phyloP scores from a whole-genome alignment of 1,140 invertebrate species.

The Drosophila murphyi region DNA sequence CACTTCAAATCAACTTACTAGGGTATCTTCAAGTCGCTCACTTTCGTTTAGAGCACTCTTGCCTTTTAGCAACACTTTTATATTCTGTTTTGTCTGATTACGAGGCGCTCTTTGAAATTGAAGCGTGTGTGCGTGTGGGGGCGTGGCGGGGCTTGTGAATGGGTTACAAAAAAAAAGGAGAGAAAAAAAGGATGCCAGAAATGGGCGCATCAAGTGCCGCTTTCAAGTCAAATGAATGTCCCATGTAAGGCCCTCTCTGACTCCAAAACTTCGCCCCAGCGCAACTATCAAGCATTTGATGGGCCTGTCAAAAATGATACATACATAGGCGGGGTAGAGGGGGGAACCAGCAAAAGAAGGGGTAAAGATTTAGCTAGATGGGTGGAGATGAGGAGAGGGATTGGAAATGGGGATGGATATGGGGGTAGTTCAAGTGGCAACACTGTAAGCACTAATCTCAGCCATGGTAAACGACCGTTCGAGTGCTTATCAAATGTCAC shows the following conservation, averaged over 20 bases:
- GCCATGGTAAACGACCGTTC: slow-evolving; percentile 40
- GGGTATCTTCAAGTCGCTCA: background rate
- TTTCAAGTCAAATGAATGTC: slow-evolving; percentile 32
- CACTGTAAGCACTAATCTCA: slow-evolving; percentile 35
- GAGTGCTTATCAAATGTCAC: slow-evolving; percentile 51
- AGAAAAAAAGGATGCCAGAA: slow-evolving; percentile 18
- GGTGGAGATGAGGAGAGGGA: background rate
- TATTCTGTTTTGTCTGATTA: slow-evolving; percentile 13
- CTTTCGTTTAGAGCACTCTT: background rate
- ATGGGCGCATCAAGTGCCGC: slow-evolving; percentile 2
- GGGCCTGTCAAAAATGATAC: background rate
- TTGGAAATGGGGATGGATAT: background rate
- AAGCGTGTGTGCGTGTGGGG: slow-evolving; percentile 1
- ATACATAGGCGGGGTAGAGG: background rate
- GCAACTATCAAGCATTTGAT: slow-evolving; percentile 1
- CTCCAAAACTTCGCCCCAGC: no score
- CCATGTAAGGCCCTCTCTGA: background rate
- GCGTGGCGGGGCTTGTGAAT: background rate
- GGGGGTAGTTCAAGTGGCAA: slow-evolving; percentile 29
- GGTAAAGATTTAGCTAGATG: background rate
- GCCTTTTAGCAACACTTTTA: background rate
- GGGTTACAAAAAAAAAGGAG: background rate
- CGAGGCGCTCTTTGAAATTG: slow-evolving; percentile 28
- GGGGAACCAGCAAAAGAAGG: background rate
- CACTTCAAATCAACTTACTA: no score